Percentiles rank a stretch among this genome's conserved stretches.
Conservation (phyloP, 2,888 invertebrate species). For the Sinhomidia bicolor region DNA sequence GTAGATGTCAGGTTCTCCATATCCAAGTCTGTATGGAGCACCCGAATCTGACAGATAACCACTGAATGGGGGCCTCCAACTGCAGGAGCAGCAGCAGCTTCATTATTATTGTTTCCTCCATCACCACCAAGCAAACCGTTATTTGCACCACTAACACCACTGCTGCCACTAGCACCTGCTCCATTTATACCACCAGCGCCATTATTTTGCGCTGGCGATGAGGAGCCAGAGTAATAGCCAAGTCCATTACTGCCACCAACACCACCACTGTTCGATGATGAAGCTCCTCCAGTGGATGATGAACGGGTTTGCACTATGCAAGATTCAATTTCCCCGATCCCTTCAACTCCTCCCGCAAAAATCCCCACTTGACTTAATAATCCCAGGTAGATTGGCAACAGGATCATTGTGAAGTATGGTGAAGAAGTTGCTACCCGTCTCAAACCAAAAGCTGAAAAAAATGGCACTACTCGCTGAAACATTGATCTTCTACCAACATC, state of each 20-base stretch:
- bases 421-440: not conserved
- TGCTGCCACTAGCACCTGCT: conserved; percentile 70
- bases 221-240: conserved; percentile 65
- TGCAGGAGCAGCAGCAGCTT: conserved; percentile 2
- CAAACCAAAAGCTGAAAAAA: conserved; percentile 27
- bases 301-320: conserved; percentile 74
- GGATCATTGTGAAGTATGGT: conserved; percentile 21
- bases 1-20: conserved; percentile 78
- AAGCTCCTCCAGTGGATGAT: conserved; percentile 57
- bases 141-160: conserved; percentile 55
- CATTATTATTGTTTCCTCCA: conserved; percentile 61
- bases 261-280: conserved; percentile 43
- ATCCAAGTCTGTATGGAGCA: conserved; percentile 77
- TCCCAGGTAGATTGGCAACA: conserved; percentile 67
- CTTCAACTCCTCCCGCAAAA: conserved; percentile 63
- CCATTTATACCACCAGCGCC: conserved; percentile 66
- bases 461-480: conserved; percentile 62
- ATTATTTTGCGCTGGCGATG: conserved; percentile 65
- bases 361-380: conserved; percentile 61
- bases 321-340: conserved; percentile 75
- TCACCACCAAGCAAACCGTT: conserved; percentile 53
- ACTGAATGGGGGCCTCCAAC: conserved; percentile 67
- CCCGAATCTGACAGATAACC: conserved; percentile 79
- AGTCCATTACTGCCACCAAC: conserved; percentile 56
- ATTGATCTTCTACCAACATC: conserved; percentile 43